Conservation (phyloP, 2,797 vertebrate genomes). For the Pogonophryne albipinna region DNA sequence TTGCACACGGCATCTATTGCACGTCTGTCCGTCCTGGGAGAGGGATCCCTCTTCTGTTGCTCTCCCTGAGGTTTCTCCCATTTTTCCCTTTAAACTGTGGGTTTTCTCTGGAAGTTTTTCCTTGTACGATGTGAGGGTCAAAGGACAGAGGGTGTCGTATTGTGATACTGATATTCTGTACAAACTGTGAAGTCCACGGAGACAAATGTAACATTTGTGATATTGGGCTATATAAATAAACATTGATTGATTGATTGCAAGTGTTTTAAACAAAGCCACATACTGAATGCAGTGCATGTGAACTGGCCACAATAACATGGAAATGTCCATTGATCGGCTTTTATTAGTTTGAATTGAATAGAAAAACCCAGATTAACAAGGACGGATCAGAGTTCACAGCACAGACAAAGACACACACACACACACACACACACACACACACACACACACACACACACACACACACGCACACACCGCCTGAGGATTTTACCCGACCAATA, state of each 20-base stretch:
- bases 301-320: constrained; percentile 46
- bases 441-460: constrained; percentile 28
- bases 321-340: constrained; percentile 68
- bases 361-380: constrained; percentile 69
- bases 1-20: neutral
- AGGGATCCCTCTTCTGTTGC: too few species aligned
- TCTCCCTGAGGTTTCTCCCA: too few species aligned
- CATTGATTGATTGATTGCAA: neutral
- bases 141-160: too few species aligned
- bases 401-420: constrained; percentile 10
- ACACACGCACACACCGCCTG: constrained; percentile 38
- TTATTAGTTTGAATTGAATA: constrained; percentile 71
- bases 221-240: too few species aligned
- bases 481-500: constrained; percentile 70
- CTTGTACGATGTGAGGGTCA: too few species aligned
- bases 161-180: too few species aligned
- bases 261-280: constrained; percentile 20
- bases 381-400: constrained; percentile 61
- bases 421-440: constrained; percentile 49
- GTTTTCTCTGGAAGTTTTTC: too few species aligned
- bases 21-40: too few species aligned
- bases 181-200: too few species aligned
- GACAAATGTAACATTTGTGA: too few species aligned
- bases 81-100: too few species aligned
- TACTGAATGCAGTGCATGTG: constrained; percentile 37